Conservation (phyloP, 2,113 vertebrate species). For the Prinia subflava region DNA sequence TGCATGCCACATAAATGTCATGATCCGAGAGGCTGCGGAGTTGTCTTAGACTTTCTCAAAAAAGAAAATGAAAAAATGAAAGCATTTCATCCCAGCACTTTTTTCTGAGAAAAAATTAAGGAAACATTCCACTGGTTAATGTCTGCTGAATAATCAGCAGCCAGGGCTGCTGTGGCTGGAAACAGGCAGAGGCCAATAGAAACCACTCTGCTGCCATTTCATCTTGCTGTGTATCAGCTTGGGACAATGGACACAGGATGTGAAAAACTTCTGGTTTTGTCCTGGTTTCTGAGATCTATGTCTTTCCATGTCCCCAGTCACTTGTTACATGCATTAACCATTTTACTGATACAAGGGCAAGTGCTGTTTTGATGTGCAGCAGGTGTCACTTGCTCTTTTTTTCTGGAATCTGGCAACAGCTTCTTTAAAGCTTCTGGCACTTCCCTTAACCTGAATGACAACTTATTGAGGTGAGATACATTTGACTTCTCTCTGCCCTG, state of each 20-base stretch:
- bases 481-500: not conserved
- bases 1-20: not conserved
- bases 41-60: not conserved
- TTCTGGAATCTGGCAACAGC: not conserved
- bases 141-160: slow-evolving; percentile 11
- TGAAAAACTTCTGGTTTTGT: not conserved
- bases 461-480: not conserved
- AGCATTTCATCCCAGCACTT: not conserved
- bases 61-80: not conserved
- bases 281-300: not conserved
- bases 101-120: not conserved
- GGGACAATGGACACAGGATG: not conserved
- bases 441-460: not conserved
- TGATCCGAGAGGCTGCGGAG: fast-evolving
- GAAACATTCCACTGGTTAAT: not conserved
- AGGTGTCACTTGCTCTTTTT: not conserved
- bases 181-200: not conserved
- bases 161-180: not conserved
- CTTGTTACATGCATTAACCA: not conserved
- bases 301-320: not conserved
- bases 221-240: not conserved
- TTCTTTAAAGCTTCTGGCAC: not conserved
- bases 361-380: not conserved
- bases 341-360: not conserved
- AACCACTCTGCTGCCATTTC: not conserved